Conservation (phyloP, 2,888 invertebrate species). For the Stenodera caucasica region DNA sequence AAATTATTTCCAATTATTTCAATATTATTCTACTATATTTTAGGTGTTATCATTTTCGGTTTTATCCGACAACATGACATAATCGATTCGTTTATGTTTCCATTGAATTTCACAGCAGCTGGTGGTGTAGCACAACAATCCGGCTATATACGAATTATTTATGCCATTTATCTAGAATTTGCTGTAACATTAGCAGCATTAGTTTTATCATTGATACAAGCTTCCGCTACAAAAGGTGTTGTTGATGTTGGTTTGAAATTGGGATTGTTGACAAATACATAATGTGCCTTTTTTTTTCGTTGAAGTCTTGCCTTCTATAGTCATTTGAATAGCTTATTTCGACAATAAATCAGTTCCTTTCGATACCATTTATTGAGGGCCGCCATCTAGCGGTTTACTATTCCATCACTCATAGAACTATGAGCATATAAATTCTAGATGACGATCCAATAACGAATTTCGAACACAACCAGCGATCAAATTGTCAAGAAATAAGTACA, state of each 20-base stretch:
- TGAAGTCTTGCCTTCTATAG: not conserved
- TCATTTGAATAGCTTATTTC: not conserved
- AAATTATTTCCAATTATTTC: constrained; percentile 56
- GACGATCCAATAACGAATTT: too few species aligned
- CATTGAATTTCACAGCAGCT: constrained; percentile 70
- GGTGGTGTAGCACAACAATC: constrained; percentile 67
- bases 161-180: constrained; percentile 69
- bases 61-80: constrained; percentile 58
- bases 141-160: constrained; percentile 63
- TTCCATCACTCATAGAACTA: too few species aligned
- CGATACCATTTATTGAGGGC: too few species aligned
- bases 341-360: constrained; percentile 1
- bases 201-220: constrained; percentile 62
- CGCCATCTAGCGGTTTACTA: too few species aligned
- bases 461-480: too few species aligned
- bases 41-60: constrained; percentile 66
- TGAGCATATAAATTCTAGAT: too few species aligned
- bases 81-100: constrained; percentile 65
- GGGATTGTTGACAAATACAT: constrained; percentile 59
- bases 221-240: constrained; percentile 61
- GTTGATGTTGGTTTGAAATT: constrained; percentile 60
- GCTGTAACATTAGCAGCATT: constrained; percentile 66
- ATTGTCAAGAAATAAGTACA: too few species aligned
- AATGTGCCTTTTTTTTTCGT: constrained; percentile 20
- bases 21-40: constrained; percentile 60